phyloP scores from a whole-genome alignment of 1,140 invertebrate genomes.

The Megathymus violae region DNA sequence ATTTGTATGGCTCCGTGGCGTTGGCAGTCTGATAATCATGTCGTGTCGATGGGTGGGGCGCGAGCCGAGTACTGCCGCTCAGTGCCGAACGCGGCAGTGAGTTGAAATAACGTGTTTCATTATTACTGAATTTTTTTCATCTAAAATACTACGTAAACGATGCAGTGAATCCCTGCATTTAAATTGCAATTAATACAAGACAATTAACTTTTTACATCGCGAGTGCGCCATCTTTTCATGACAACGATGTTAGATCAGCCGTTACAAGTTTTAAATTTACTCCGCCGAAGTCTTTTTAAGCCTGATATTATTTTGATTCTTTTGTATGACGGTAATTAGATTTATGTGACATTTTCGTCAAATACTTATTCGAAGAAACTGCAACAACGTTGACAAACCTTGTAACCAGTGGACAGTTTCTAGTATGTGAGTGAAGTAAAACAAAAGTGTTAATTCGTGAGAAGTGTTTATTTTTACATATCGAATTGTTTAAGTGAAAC shows the following conservation, averaged over 20 bases:
- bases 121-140: conserved; percentile 30
- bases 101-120: conserved; percentile 53
- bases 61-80: conserved; percentile 51
- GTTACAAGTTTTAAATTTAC: conserved; percentile 71
- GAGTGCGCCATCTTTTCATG: conserved; percentile 29
- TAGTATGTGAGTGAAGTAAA: conserved; percentile 22
- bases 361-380: too few species aligned
- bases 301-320: conserved; percentile 74
- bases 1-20: conserved; percentile 71
- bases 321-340: conserved; percentile 74
- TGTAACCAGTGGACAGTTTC: conserved; percentile 7
- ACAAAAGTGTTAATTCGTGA: conserved; percentile 35
- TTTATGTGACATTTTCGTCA: conserved; percentile 17
- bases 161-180: conserved; percentile 9
- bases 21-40: conserved; percentile 73
- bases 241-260: conserved; percentile 75
- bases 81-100: conserved; percentile 62
- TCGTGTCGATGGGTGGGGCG: conserved; percentile 69
- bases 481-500: conserved; percentile 23
- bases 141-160: conserved; percentile 15
- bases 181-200: conserved; percentile 1
- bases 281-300: conserved; percentile 64
- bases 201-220: conserved; percentile 19
- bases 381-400: conserved; percentile 10
- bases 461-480: conserved; percentile 37